Evolutionary conservation across 1,140 invertebrate genomes (phyloP).

Genomic region (Brachionus rotundiformis): DNA sequence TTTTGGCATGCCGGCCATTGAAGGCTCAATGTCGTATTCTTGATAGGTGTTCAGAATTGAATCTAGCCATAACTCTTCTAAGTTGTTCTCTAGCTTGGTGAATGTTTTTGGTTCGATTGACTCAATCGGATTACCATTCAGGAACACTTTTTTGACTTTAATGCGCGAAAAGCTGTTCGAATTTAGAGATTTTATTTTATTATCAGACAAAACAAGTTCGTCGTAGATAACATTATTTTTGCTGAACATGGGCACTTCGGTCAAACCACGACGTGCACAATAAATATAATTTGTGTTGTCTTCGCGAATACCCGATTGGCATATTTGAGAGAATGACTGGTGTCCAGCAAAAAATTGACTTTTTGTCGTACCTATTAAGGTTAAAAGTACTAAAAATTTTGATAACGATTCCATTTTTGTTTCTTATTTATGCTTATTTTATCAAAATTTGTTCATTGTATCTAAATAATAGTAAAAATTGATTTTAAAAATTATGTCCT

Average conservation of each 20-base stretch:
- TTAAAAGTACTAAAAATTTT: constrained; percentile 14
- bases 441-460: constrained; percentile 30
- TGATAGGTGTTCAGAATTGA: not conserved
- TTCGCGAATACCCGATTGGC: constrained; percentile 37
- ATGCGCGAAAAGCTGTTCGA: constrained; percentile 23
- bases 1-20: not conserved
- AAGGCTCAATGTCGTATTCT: constrained; percentile 1
- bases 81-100: constrained; percentile 28
- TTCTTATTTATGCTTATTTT: constrained; percentile 2
- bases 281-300: constrained; percentile 51
- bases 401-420: constrained; percentile 7
- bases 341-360: constrained; percentile 23
- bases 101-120: constrained; percentile 27
- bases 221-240: constrained; percentile 45
- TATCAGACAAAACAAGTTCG: constrained; percentile 51
- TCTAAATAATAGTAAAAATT: not conserved
- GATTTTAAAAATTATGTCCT: not conserved
- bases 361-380: not conserved
- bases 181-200: constrained; percentile 17
- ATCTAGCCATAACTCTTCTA: constrained; percentile 42
- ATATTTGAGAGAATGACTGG: constrained; percentile 20
- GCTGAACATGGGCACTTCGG: constrained; percentile 29
- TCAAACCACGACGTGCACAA: constrained; percentile 36
- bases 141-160: constrained; percentile 46
- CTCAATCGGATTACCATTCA: constrained; percentile 35